Evolutionary conservation across 1,140 invertebrate genomes (phyloP).

Genomic region (Paraescarpia echinospica): DNA sequence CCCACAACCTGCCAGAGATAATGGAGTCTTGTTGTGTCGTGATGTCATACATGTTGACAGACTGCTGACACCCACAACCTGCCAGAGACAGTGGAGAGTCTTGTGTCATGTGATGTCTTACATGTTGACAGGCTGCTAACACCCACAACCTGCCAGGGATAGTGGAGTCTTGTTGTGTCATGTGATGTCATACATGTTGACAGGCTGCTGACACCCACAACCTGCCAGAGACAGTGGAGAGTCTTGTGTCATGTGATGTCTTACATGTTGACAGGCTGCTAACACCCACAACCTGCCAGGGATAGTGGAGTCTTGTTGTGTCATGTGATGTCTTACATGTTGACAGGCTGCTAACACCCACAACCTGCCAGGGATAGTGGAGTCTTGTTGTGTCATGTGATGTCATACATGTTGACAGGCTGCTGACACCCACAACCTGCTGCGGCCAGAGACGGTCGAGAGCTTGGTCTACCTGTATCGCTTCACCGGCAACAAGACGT

Average conservation of each 20-base stretch:
- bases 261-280: no score
- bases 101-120: no score
- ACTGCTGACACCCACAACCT: conserved; percentile 85
- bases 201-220: no score
- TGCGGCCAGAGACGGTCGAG: conserved; percentile 95
- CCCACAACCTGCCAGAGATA: conserved; percentile 94
- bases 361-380: no score
- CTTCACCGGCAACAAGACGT: conserved; percentile 91
- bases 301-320: no score
- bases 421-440: conserved; percentile 92
- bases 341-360: no score
- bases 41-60: no score
- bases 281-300: no score
- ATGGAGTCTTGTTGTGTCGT: conserved; percentile 60
- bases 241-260: conserved; percentile 15
- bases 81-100: conserved; percentile 61
- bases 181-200: background rate
- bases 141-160: no score
- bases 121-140: no score
- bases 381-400: background rate
- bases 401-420: conserved; percentile 62
- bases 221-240: conserved; percentile 66
- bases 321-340: no score
- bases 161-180: no score
- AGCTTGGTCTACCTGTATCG: conserved; percentile 96